A percentile compares a stretch with the other conserved stretches of the same genome.
phyloP scores from a whole-genome alignment of 2,113 vertebrate species.

The Brachyhypopomus gauderio region DNA sequence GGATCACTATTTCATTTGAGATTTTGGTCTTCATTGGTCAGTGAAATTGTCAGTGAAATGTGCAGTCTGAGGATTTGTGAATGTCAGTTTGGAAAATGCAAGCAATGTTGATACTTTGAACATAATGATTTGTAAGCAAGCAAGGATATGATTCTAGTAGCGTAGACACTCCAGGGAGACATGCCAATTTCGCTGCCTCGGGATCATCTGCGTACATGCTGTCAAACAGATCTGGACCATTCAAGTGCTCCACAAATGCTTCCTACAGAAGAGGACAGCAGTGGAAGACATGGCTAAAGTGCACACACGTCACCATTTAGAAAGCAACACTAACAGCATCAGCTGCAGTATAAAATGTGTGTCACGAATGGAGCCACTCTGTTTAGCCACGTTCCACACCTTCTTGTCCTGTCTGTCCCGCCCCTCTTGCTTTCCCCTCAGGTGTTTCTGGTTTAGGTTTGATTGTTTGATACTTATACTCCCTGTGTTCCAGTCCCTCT shows the following conservation, averaged over 20 bases:
- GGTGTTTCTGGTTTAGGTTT: no score
- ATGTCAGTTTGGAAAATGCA: background rate
- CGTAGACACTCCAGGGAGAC: slow-evolving; percentile 71
- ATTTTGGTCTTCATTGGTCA: no score
- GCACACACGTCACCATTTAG: background rate
- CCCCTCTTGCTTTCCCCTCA: no score
- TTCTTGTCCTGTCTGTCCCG: no score
- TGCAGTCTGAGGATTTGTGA: no score
- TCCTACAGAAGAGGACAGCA: slow-evolving; percentile 67
- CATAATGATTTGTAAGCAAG: background rate
- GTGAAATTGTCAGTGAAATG: no score
- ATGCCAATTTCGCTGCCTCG: slow-evolving; percentile 73
- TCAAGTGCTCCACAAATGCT: slow-evolving; percentile 86
- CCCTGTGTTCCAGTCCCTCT: no score
- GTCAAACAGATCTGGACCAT: slow-evolving; percentile 80
- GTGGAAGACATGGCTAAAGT: background rate
- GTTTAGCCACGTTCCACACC: no score
- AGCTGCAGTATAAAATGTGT: no score
- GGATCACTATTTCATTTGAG: no score
- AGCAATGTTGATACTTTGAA: background rate
- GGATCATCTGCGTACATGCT: slow-evolving; percentile 80
- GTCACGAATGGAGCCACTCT: no score
- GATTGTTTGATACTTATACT: no score
- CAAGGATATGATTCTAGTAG: slow-evolving; percentile 89
- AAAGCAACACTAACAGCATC: background rate